These are phyloP conservation scores for Porites lutea DNA, from an alignment of 64 coral and sea anemone genomes.

Conservation along the genomic window DNA sequence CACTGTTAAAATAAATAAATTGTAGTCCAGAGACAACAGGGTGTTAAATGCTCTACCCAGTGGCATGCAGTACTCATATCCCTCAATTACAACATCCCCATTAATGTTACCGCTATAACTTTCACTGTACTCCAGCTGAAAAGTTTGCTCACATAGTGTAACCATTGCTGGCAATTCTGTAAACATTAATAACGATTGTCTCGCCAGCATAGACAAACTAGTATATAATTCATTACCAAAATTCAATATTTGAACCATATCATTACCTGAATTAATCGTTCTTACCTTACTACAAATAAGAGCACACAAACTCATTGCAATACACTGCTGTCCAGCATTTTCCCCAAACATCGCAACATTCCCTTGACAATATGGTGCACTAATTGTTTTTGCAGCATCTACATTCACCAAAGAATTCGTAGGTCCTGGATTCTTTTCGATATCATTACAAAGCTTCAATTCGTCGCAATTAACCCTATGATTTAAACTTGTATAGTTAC, in stretches of 20 bases:
- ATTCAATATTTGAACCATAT: constrained; percentile 67
- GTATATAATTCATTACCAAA: constrained; percentile 61
- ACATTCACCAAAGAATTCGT: constrained; percentile 1
- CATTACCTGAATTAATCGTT: constrained; percentile 29
- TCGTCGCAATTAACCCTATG: neutral
- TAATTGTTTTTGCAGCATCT: constrained; percentile 57
- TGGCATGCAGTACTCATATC: constrained; percentile 48
- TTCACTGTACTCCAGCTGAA: constrained; percentile 52
- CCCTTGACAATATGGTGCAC: constrained; percentile 74
- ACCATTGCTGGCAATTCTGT: constrained; percentile 72
- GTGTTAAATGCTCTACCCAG: constrained; percentile 51
- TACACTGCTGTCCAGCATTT: constrained; percentile 72
- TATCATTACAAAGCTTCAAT: neutral
- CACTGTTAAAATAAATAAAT: constrained; percentile 65
- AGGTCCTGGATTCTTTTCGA: constrained; percentile 2
- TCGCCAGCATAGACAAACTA: constrained; percentile 44
- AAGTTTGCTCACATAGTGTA: constrained; percentile 45
- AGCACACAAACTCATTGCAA: constrained; percentile 74
- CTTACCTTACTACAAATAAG: constrained; percentile 54
- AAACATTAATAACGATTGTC: constrained; percentile 69
- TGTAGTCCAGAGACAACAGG: constrained; percentile 49
- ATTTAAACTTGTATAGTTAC: neutral
- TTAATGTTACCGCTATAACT: constrained; percentile 45
- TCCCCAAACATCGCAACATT: constrained; percentile 37
- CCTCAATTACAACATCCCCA: constrained; percentile 45